Conservation (phyloP, 1,140 invertebrate species). For the Laupala kohalensis region DNA sequence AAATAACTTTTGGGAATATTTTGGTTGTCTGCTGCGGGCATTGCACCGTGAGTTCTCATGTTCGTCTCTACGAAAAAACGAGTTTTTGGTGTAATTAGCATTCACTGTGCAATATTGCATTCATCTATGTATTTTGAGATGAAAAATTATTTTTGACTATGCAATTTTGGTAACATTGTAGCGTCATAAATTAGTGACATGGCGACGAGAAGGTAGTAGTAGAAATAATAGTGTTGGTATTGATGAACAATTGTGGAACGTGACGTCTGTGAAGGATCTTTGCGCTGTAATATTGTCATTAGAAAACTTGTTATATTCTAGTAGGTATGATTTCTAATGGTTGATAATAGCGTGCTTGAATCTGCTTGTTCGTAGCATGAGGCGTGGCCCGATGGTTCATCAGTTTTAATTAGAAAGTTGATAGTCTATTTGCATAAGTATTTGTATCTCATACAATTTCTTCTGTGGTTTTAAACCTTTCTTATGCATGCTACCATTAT, state of each 20-base stretch:
- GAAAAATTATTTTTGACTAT: neutral
- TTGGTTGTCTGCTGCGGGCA: too few species aligned
- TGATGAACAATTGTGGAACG: neutral
- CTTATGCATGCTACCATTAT: slow-evolving; percentile 4
- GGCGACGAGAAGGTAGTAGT: neutral
- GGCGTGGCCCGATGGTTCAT: neutral
- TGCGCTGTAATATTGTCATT: neutral
- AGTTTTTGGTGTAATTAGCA: too few species aligned
- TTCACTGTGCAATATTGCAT: too few species aligned
- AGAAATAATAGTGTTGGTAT: neutral
- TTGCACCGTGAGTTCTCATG: too few species aligned
- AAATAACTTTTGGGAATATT: too few species aligned
- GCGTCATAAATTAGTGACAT: neutral
- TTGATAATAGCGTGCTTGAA: neutral
- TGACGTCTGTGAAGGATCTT: neutral
- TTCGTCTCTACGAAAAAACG: too few species aligned
- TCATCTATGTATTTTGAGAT: too few species aligned
- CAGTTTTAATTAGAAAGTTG: neutral
- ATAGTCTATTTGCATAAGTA: neutral
- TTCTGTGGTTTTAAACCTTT: neutral
- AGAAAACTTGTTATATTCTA: neutral
- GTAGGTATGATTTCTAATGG: neutral
- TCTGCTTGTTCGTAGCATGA: neutral
- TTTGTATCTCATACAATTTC: neutral
- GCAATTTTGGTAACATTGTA: neutral